phyloP scores from a whole-genome alignment of 2,797 vertebrate species.

The Psittacula echo region DNA sequence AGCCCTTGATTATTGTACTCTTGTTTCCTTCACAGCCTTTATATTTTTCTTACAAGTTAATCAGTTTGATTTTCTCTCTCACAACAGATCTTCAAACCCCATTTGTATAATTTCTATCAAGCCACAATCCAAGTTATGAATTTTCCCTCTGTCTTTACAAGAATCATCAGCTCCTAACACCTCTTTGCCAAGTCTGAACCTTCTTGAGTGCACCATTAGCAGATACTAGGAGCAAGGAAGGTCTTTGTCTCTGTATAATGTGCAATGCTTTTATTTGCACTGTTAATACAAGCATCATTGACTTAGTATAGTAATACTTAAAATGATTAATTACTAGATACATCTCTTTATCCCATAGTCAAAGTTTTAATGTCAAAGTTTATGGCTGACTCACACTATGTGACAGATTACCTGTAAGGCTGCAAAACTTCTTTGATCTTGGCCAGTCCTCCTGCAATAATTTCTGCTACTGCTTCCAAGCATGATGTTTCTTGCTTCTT shows the following conservation, averaged over 20 bases:
- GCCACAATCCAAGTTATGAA: background rate
- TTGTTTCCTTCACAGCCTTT: background rate
- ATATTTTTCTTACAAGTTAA: background rate
- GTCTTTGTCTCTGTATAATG: background rate
- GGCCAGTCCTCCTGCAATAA: background rate
- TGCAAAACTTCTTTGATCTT: background rate
- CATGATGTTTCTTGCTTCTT: background rate
- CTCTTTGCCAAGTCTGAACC: background rate
- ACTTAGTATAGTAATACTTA: background rate
- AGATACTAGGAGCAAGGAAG: background rate
- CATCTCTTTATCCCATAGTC: background rate
- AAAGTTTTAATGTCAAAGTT: background rate
- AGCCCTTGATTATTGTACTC: background rate
- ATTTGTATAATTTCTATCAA: background rate
- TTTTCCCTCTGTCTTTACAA: background rate
- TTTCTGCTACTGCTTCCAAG: background rate
- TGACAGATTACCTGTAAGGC: background rate
- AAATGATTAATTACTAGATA: background rate
- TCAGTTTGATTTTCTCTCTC: background rate
- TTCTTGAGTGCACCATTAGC: background rate
- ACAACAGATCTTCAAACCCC: background rate
- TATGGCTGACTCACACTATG: background rate
- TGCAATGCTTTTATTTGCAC: background rate
- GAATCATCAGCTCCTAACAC: background rate
- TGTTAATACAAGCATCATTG: background rate